Conservation (phyloP, 2,888 invertebrate species). For the Tortrix viridana region DNA sequence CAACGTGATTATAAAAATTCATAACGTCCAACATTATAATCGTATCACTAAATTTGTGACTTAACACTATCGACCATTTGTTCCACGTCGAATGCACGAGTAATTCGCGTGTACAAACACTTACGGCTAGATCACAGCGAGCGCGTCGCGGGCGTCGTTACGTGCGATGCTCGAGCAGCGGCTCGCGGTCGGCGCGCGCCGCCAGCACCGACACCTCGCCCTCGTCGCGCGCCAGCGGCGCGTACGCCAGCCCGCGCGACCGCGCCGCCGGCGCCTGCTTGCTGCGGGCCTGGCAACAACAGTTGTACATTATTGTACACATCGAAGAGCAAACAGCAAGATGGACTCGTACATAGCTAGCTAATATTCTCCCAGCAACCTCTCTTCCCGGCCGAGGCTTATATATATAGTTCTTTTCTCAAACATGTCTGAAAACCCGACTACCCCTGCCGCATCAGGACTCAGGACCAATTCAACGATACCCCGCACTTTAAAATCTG, state of each 20-base stretch:
- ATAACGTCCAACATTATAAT: constrained; percentile 18
- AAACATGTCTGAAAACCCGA: no score
- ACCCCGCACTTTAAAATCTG: no score
- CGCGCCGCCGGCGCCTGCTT: constrained; percentile 53
- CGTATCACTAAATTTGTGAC: constrained; percentile 35
- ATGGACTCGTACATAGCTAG: no score
- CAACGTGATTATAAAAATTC: constrained; percentile 24
- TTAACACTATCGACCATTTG: constrained; percentile 24
- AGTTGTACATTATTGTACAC: no score
- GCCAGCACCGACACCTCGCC: constrained; percentile 64
- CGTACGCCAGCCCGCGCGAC: constrained; percentile 55
- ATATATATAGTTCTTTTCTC: no score
- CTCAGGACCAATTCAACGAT: no score
- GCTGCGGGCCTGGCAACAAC: constrained; percentile 28
- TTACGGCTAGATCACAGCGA: constrained; percentile 57
- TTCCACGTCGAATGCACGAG: constrained; percentile 32
- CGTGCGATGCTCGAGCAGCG: constrained; percentile 74
- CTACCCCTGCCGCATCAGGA: no score
- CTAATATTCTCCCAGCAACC: no score
- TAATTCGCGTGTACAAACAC: constrained; percentile 31
- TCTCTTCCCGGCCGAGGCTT: no score
- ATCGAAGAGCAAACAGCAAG: no score
- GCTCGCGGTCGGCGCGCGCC: constrained; percentile 56
- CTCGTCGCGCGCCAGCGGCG: constrained; percentile 71
- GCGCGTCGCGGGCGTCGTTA: constrained; percentile 64